phyloP scores from a whole-genome alignment of 2,888 invertebrate species.

The Arrhopalites spinosus region DNA sequence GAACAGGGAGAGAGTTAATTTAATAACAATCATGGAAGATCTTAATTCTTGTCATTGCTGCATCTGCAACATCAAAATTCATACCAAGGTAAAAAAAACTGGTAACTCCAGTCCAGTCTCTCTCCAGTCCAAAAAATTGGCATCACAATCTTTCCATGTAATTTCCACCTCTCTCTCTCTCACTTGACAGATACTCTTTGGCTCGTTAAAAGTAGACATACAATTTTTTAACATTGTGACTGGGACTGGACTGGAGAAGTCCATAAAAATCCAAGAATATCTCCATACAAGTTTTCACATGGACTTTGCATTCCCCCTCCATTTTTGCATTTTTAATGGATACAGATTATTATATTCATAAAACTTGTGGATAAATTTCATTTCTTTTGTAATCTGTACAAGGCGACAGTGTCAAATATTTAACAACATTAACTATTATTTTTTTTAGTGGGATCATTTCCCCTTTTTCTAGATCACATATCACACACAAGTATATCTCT shows the following conservation, averaged over 20 bases:
- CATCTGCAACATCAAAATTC: constrained; percentile 12
- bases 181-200: neutral
- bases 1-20: constrained; percentile 23
- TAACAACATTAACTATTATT: no score
- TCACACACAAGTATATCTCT: no score
- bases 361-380: neutral
- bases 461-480: no score
- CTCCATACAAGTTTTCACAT: constrained; percentile 14
- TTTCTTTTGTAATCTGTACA: neutral
- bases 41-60: constrained; percentile 26
- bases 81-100: neutral
- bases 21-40: constrained; percentile 22
- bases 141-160: no score
- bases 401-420: no score
- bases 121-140: no score
- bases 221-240: neutral
- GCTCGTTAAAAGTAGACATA: constrained; percentile 10
- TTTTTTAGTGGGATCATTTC: no score
- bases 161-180: neutral
- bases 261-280: constrained; percentile 15
- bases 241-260: constrained; percentile 27
- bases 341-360: neutral
- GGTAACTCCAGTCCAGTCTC: constrained; percentile 9
- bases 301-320: neutral
- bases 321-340: neutral